Evolutionary conservation across 2,113 vertebrate species (phyloP), one percentile per base, ranked within the genome.

Genomic region (Tachysurus vachellii): DNA sequence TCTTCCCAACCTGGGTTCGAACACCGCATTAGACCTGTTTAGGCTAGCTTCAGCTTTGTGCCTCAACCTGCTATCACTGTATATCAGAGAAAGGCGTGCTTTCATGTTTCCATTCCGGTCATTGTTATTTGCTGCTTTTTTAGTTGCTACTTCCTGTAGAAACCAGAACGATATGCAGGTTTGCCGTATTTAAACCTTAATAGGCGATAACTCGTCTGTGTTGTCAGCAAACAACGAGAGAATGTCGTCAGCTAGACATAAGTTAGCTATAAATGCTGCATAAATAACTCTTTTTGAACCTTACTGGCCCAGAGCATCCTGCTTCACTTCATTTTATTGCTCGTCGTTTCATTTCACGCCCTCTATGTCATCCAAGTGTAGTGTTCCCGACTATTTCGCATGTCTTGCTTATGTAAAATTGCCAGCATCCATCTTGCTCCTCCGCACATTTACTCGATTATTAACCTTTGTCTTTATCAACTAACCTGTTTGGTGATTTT

Each of bases 331-430:
- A 53, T 82, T 86, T 59, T 59, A 53, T 17, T 14, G 36, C 26
- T 44, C 21, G 73, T 44, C 4, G 21, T 16, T 36, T 89, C 83
- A 64, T 54, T 19, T 54, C 7, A 17, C 54, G 36, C 42, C 79
- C 47, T 68, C 42, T 28, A 1, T 82, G 53, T 47, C 56, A 76
- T 61, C 71, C 57, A 76, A 59, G 4, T 79, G 71, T 86, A 82
- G 64, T 86, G 86, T 91, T 84, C 82, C 73, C 80, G 68, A 53
- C 53, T 64, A 84, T 89, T 89, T 88, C 93, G 93, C 93, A 94
- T 94, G 93, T 88, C 93, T 93, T 93, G 91, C 91, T 79, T 47
- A 17, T 56, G 70, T 88, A 70, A 86, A 83, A 36, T 88, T 73
- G 89, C 47, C 85, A 7, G 88, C 80, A 83, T 86, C 56, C 75